These are phyloP conservation scores for Leontopithecus rosalia DNA, from an alignment of 2,797 vertebrate species.

Conservation along the genomic window DNA sequence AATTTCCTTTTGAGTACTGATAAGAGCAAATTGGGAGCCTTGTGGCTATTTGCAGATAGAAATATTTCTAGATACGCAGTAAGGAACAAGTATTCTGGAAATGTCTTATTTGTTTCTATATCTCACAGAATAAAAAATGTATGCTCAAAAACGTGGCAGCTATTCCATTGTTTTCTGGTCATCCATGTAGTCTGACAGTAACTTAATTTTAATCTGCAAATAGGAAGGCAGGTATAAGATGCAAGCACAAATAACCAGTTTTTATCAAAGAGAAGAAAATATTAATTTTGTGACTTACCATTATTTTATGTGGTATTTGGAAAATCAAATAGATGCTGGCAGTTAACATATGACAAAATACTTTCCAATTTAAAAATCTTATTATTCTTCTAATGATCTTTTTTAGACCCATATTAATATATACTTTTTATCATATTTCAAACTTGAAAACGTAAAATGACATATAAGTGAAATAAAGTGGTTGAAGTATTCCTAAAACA, in stretches of 20 bases:
- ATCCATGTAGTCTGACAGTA: neutral
- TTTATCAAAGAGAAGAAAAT: neutral
- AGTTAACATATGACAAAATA: neutral
- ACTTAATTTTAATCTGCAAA: neutral
- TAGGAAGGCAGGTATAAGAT: neutral
- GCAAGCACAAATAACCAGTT: neutral
- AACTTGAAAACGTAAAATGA: neutral
- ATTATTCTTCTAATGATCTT: neutral
- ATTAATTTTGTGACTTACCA: neutral
- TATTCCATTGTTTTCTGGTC: neutral
- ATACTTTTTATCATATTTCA: neutral
- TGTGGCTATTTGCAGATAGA: neutral
- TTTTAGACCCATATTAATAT: neutral
- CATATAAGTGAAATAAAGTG: neutral
- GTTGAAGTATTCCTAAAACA: neutral
- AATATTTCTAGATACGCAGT: neutral
- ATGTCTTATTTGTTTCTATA: neutral
- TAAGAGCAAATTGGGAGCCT: neutral
- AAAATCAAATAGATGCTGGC: neutral
- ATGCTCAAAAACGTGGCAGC: neutral
- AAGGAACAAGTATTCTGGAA: neutral
- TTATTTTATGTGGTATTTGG: neutral
- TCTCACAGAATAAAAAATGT: neutral
- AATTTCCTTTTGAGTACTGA: neutral
- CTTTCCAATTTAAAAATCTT: neutral